Evolutionary conservation across 2,888 invertebrate species (phyloP).

Genomic region (Aleiodes alternator): DNA sequence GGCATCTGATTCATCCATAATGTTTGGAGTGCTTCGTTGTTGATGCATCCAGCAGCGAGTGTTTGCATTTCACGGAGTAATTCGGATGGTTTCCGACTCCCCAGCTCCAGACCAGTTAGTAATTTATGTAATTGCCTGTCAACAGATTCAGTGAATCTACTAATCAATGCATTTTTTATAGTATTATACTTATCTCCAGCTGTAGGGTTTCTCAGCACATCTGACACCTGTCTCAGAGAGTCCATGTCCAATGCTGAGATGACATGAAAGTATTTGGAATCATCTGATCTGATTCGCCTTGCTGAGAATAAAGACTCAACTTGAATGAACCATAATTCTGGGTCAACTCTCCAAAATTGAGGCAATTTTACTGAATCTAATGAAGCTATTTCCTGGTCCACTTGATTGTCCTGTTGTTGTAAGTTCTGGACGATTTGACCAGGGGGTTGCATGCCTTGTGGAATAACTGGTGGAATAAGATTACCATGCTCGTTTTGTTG

Average conservation of each 20-base stretch:
- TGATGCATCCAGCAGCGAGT: neutral
- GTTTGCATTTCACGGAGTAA: neutral
- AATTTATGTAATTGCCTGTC: conserved; percentile 4
- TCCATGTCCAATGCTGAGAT: neutral
- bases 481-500: too few species aligned
- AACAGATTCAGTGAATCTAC: neutral
- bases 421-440: neutral
- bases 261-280: conserved; percentile 15
- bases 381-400: neutral
- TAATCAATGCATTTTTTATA: neutral
- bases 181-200: conserved; percentile 8
- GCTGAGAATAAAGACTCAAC: neutral
- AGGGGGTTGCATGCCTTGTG: neutral
- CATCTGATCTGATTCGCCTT: neutral
- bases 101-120: neutral
- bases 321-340: conserved; percentile 12
- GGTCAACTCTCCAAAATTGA: neutral
- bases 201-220: conserved; percentile 11
- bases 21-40: neutral
- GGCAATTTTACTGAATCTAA: neutral
- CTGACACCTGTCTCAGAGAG: neutral
- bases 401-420: neutral
- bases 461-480: neutral
- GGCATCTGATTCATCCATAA: conserved; percentile 6
- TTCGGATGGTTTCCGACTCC: neutral